phyloP scores from a whole-genome alignment of 2,797 vertebrate genomes.

The Gastrophryne carolinensis region DNA sequence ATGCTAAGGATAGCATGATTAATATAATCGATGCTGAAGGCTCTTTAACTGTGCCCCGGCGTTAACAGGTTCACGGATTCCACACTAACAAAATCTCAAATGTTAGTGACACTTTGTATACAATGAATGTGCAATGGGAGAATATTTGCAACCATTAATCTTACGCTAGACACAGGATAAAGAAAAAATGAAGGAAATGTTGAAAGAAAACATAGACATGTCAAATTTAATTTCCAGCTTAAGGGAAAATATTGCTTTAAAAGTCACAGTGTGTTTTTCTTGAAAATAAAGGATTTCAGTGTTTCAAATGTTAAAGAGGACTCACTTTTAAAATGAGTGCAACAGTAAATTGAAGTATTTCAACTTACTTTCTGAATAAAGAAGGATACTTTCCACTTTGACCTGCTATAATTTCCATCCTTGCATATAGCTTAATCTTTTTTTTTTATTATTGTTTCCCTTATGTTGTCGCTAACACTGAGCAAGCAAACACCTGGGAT shows the following conservation, averaged over 20 bases:
- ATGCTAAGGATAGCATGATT: conserved; percentile 2
- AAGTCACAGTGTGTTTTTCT: not conserved
- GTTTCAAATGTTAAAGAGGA: too few species aligned
- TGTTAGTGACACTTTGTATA: conserved; percentile 31
- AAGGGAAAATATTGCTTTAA: not conserved
- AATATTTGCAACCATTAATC: conserved; percentile 34
- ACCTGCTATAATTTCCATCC: too few species aligned
- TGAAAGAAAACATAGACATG: conserved; percentile 11
- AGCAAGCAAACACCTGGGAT: too few species aligned
- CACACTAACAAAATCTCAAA: not conserved
- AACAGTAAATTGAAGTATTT: too few species aligned
- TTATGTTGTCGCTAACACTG: too few species aligned
- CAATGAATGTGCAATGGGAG: conserved; percentile 1
- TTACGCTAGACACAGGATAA: conserved; percentile 1
- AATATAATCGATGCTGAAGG: not conserved
- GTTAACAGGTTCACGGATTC: conserved; percentile 2
- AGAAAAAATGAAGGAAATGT: not conserved
- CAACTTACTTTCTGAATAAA: too few species aligned
- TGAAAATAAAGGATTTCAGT: conserved; percentile 2
- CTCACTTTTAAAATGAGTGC: too few species aligned
- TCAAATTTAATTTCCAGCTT: not conserved
- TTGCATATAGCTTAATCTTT: too few species aligned
- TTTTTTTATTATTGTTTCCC: too few species aligned
- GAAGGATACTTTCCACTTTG: too few species aligned
- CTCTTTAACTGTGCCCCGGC: not conserved